phyloP scores from a whole-genome alignment of 1,140 invertebrate species.

The Ceratosolen fusciceps region DNA sequence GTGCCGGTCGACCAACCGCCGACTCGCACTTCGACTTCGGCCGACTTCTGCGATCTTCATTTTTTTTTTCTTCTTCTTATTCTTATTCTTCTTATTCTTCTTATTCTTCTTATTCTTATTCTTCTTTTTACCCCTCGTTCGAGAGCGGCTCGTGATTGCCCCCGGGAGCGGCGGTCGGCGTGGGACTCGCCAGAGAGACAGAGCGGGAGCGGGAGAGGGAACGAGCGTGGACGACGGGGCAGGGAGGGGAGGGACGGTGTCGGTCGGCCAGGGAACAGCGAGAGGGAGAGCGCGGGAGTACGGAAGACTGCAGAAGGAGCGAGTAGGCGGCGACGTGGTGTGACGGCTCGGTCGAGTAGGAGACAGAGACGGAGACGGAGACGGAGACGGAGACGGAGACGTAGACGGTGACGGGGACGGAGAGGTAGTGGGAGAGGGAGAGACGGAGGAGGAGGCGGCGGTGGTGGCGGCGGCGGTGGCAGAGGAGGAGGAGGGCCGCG shows the following conservation, averaged over 20 bases:
- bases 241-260: background rate
- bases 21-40: constrained; percentile 28
- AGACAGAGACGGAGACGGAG: background rate
- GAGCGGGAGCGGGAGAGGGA: background rate
- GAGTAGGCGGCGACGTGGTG: background rate
- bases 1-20: constrained; percentile 33
- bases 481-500: background rate
- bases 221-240: background rate
- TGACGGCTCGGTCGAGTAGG: background rate
- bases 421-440: no score
- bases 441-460: no score
- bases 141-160: no score
- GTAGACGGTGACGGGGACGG: background rate
- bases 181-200: no score
- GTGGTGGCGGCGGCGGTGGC: no score
- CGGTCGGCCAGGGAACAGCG: background rate
- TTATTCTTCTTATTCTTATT: no score
- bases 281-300: no score
- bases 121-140: background rate
- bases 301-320: background rate
- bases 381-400: background rate
- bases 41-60: constrained; percentile 18
- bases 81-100: no score
- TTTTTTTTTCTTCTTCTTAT: no score
- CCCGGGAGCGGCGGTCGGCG: background rate